A percentile compares a stretch with the other conserved stretches of the same genome.
Conservation (phyloP, 2,888 invertebrate genomes). For the Stenolophus ochropezus region DNA sequence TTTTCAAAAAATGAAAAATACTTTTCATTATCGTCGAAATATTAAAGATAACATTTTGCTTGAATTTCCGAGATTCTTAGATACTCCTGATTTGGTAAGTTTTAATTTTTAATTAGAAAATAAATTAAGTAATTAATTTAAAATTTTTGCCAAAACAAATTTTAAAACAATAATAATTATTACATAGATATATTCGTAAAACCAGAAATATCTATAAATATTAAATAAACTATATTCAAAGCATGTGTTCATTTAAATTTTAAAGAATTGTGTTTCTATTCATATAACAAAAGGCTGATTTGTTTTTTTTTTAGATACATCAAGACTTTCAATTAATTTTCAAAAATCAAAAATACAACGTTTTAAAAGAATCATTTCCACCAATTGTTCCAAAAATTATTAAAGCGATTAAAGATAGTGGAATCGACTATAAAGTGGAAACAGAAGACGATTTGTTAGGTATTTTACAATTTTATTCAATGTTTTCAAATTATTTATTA, state of each 20-base stretch:
- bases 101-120: neutral
- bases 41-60: neutral
- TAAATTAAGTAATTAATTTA: too few species aligned
- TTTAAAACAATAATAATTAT: too few species aligned
- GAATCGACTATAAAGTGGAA: neutral
- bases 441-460: neutral
- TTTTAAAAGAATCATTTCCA: neutral
- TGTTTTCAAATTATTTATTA: neutral
- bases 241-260: too few species aligned
- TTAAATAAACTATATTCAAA: neutral
- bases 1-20: conserved; percentile 8
- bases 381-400: neutral
- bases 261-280: neutral
- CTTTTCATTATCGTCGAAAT: neutral
- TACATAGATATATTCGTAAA: too few species aligned
- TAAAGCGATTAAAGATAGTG: neutral
- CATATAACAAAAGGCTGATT: too few species aligned
- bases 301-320: neutral
- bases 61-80: conserved; percentile 1
- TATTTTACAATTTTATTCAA: too few species aligned
- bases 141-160: too few species aligned
- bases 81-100: neutral
- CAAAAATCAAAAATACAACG: neutral
- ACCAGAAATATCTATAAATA: neutral
- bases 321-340: conserved; percentile 12